Percentiles rank a stretch among this genome's conserved stretches.
These are phyloP conservation scores for Leptarthrus brevirostris DNA, from an alignment of 2,888 invertebrate species.

Conservation along the genomic window DNA sequence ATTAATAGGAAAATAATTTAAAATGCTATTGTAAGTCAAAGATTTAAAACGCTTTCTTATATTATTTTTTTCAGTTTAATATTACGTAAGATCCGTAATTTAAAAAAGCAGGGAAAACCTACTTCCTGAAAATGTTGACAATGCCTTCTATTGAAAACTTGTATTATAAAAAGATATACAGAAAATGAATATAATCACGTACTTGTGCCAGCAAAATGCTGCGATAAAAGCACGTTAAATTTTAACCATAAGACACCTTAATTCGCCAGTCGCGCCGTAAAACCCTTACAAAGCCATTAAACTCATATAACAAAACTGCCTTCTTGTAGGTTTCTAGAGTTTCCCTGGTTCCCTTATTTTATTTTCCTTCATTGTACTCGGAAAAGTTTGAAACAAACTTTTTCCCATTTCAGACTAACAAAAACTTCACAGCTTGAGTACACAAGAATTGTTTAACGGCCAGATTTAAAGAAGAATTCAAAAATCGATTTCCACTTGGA, in stretches of 20 bases:
- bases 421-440: slow-evolving; percentile 5
- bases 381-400: slow-evolving; percentile 29
- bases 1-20: no score
- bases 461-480: slow-evolving; percentile 21
- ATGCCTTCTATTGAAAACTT: no score
- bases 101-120: no score
- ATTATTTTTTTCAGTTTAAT: no score
- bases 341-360: background rate
- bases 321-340: slow-evolving; percentile 13
- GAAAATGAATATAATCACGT: no score
- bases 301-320: slow-evolving; percentile 34
- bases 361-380: background rate
- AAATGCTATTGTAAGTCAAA: no score
- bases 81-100: no score
- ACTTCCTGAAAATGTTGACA: no score
- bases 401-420: slow-evolving; percentile 22
- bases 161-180: no score
- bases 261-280: slow-evolving; percentile 5
- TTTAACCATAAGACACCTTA: background rate
- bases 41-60: no score
- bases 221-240: no score
- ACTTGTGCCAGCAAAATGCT: no score
- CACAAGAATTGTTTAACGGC: slow-evolving; percentile 1
- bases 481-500: slow-evolving; percentile 18
- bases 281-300: slow-evolving; percentile 22